phyloP scores from a whole-genome alignment of 2,797 vertebrate genomes.

The Pempheris klunzingeri region DNA sequence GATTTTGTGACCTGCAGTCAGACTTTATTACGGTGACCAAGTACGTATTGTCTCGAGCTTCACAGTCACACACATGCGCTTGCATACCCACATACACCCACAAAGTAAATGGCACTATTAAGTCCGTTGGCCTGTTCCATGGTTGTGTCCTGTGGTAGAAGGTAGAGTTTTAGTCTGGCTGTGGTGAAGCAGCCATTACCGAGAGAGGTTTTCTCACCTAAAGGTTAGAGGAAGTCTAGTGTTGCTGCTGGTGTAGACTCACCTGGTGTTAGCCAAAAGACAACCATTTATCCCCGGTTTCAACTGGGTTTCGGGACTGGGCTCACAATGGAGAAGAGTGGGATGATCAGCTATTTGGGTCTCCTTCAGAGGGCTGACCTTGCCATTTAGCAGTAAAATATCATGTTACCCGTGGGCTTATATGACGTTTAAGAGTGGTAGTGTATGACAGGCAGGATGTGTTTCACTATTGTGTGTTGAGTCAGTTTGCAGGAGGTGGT shows the following conservation, averaged over 20 bases:
- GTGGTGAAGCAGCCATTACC: constrained; percentile 51
- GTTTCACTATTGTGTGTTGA: constrained; percentile 46
- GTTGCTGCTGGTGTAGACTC: constrained; percentile 65
- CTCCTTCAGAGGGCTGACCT: constrained; percentile 18
- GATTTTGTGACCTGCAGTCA: constrained; percentile 55
- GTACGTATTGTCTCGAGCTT: constrained; percentile 52
- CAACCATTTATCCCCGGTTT: constrained; percentile 36
- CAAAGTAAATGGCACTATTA: constrained; percentile 37
- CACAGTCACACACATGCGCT: constrained; percentile 25
- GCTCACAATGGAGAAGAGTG: constrained; percentile 24
- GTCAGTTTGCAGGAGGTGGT: constrained; percentile 42
- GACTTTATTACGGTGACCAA: constrained; percentile 47
- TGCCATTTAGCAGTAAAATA: constrained; percentile 46
- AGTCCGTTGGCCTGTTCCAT: not conserved
- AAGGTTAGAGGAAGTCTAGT: constrained; percentile 79
- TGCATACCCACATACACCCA: constrained; percentile 20
- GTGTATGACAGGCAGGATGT: constrained; percentile 25
- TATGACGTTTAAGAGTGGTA: constrained; percentile 11
- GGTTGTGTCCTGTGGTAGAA: constrained; percentile 26
- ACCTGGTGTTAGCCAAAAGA: constrained; percentile 45
- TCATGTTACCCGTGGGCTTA: constrained; percentile 42
- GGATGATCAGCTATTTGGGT: constrained; percentile 20
- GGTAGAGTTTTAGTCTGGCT: constrained; percentile 44
- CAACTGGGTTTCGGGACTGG: constrained; percentile 7
- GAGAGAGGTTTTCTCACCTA: constrained; percentile 60